phyloP scores from a whole-genome alignment of 2,888 invertebrate species.

The Tillus elongatus region DNA sequence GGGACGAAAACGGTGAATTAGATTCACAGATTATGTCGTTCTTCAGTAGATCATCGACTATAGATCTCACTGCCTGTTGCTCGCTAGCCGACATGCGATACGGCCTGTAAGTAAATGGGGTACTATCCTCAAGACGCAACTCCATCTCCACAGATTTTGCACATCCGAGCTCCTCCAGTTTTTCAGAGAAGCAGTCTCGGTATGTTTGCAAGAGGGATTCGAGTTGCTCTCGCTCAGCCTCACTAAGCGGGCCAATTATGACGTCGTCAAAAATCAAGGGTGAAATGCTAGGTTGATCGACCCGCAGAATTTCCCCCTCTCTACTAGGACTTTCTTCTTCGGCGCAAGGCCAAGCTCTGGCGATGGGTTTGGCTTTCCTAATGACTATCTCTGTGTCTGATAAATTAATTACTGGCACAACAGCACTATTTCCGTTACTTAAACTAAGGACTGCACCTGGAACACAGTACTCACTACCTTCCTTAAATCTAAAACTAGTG shows the following conservation, averaged over 20 bases:
- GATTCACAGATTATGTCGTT: conserved; percentile 18
- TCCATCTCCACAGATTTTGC: conserved; percentile 5
- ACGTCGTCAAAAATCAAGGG: too few relatives aligned
- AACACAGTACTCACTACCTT: conserved; percentile 11
- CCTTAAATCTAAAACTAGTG: conserved; percentile 12
- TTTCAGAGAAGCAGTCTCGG: not conserved
- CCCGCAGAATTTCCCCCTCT: too few relatives aligned
- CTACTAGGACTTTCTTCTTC: too few relatives aligned
- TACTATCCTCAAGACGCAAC: not conserved
- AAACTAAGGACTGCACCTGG: conserved; percentile 13
- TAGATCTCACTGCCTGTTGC: conserved; percentile 16
- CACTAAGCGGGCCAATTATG: too few relatives aligned
- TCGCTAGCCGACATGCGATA: conserved; percentile 22
- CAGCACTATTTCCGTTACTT: too few relatives aligned
- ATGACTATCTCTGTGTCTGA: conserved; percentile 12
- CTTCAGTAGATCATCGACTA: conserved; percentile 17
- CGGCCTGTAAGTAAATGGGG: conserved; percentile 11
- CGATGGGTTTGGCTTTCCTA: conserved; percentile 10
- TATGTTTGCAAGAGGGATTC: too few relatives aligned
- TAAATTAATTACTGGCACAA: conserved; percentile 16
- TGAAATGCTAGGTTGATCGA: too few relatives aligned
- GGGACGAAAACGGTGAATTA: conserved; percentile 26
- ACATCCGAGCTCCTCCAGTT: not conserved
- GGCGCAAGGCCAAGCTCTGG: conserved; percentile 17
- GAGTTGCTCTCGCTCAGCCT: too few relatives aligned